Evolutionary conservation across 2,888 invertebrate genomes (phyloP).

Genomic region (Torymus tubicola): DNA sequence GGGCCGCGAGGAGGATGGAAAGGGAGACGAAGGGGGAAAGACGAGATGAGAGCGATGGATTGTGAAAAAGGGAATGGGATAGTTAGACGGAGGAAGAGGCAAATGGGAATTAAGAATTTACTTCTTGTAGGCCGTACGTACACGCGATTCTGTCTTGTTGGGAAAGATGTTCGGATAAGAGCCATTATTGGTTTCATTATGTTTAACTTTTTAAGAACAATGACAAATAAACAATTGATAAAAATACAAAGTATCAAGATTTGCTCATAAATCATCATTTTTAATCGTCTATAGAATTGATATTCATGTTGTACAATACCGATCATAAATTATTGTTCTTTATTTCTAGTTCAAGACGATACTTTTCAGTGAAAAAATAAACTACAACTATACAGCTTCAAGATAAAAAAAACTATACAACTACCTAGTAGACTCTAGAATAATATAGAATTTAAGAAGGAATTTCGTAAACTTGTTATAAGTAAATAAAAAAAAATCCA

Average conservation of each 20-base stretch:
- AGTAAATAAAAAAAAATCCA: not conserved
- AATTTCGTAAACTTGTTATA: not conserved
- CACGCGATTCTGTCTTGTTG: too few relatives aligned
- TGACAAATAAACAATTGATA: too few relatives aligned
- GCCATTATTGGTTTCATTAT: too few relatives aligned
- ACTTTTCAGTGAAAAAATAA: not conserved
- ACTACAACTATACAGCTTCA: not conserved
- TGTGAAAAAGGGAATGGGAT: constrained; percentile 46
- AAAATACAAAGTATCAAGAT: too few relatives aligned
- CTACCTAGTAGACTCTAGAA: not conserved
- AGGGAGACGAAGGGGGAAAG: constrained; percentile 22
- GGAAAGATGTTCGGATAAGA: too few relatives aligned
- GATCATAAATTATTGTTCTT: too few relatives aligned
- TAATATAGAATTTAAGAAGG: not conserved
- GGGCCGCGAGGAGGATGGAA: not conserved
- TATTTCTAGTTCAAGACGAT: too few relatives aligned
- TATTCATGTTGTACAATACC: too few relatives aligned
- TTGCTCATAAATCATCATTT: too few relatives aligned
- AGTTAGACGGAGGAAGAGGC: not conserved
- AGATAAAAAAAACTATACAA: not conserved
- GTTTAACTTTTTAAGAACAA: too few relatives aligned
- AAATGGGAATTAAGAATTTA: not conserved
- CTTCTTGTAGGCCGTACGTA: too few relatives aligned
- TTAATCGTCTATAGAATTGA: too few relatives aligned
- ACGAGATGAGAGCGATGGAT: constrained; percentile 46